Conservation (phyloP, 2,888 invertebrate species). For the Hydropsyche betteni region DNA sequence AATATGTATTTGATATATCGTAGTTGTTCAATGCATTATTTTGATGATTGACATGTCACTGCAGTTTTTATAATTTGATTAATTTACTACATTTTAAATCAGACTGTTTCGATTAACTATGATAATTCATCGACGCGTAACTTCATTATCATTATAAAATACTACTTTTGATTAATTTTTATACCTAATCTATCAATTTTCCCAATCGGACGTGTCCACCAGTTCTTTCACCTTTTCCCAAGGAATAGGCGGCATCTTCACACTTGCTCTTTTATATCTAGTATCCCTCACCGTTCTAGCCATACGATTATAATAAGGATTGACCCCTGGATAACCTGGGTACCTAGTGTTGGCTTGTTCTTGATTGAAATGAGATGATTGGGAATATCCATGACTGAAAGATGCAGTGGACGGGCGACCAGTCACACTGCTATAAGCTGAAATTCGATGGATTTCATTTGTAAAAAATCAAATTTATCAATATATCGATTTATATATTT, state of each 20-base stretch:
- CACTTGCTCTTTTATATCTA: constrained; percentile 54
- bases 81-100: too few relatives aligned
- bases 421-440: constrained; percentile 58
- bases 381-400: constrained; percentile 66
- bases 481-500: background rate
- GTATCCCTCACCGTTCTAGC: constrained; percentile 58
- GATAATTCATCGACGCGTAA: too few relatives aligned
- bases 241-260: constrained; percentile 74
- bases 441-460: constrained; percentile 47
- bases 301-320: constrained; percentile 61
- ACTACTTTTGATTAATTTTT: constrained; percentile 1
- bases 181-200: constrained; percentile 54
- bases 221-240: constrained; percentile 81
- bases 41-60: too few relatives aligned
- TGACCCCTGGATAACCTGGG: constrained; percentile 59
- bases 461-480: background rate
- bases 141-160: too few relatives aligned
- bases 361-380: constrained; percentile 59
- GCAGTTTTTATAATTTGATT: too few relatives aligned
- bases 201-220: constrained; percentile 75
- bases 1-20: too few relatives aligned
- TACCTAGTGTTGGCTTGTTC: constrained; percentile 65
- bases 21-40: too few relatives aligned
- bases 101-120: too few relatives aligned
- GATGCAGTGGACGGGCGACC: constrained; percentile 63